Evolutionary conservation across 92 coral and sea anemone species (phyloP), one percentile per base, ranked within the genome.

Genomic region (Heliopora coerulea): DNA sequence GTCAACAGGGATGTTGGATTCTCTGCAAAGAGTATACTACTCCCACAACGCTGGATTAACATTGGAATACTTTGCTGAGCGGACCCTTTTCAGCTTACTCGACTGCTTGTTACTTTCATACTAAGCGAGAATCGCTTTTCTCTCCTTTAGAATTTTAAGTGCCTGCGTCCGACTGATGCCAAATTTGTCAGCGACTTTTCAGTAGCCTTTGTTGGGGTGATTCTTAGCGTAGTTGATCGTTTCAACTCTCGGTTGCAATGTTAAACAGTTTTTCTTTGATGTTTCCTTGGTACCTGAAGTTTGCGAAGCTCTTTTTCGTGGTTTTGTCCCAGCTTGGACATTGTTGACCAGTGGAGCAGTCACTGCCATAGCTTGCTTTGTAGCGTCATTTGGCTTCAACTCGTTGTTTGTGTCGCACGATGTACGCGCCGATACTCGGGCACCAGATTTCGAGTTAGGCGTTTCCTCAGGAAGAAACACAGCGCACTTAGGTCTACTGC

Each of bases 171-270:
- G 52, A 12, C 82, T 77, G 14, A 83, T 70, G 24, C 83, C 65
- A 78, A 83, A 83, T 32, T 68, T 48, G 61, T 56, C 65, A 27
- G 87, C 83, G 37, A 65, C 65, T 70, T 83, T 83, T 68, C 84
- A 30, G 50, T 79, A 78, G 62, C 80, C 87, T 8, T 62, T 52
- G 28, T 59, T 73, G n/a, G 83, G 84, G 67, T 78, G 48, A 39
- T 62, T 67, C 79, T 79, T 83, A 13, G 87, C 70, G 32, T 78
- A 78, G 66, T 49, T 54, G 39, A 78, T 58, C 58, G 78, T 37
- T 56, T 83, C 87, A 59, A 83, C 78, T 83, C 83, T 78, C 52
- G 79, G 75, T 54, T 83, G 50, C 31, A 83, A 56, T 56, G 44
- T 72, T 58, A 78, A 68, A 83, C 83, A 83, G 54, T 68, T 66